Evolutionary conservation across 2,113 vertebrate species (phyloP).

Genomic region (Thunnus maccoyii): DNA sequence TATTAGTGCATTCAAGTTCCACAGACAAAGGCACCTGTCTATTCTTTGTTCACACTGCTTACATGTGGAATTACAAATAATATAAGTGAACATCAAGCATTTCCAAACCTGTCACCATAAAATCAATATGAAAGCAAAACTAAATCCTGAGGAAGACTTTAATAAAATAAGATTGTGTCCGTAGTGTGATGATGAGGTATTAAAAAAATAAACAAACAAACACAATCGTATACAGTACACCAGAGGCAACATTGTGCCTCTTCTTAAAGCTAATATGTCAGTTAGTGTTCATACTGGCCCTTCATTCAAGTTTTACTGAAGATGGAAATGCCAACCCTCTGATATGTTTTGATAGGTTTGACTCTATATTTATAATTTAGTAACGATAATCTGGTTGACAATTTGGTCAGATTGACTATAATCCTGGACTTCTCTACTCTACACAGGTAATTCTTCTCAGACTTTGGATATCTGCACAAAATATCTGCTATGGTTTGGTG

Average conservation of each 20-base stretch:
- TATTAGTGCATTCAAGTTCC: not conserved
- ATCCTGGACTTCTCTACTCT: not conserved
- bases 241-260: not conserved
- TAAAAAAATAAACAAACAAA: not conserved
- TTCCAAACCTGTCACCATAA: not conserved
- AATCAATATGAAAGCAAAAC: not conserved
- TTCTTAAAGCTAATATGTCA: slow-evolving; percentile 11
- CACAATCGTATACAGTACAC: not conserved
- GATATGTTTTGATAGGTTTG: not conserved
- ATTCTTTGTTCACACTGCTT: slow-evolving; percentile 3
- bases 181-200: not conserved
- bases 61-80: not conserved
- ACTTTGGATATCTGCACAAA: not conserved
- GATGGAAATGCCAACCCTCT: not conserved
- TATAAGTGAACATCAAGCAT: not conserved
- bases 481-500: not conserved
- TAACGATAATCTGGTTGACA: not conserved
- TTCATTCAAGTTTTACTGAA: slow-evolving; percentile 13
- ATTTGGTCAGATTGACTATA: not conserved
- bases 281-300: not conserved
- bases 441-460: too few relatives aligned
- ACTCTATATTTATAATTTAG: not conserved
- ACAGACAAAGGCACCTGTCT: slow-evolving; percentile 24
- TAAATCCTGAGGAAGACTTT: not conserved
- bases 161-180: not conserved